phyloP scores from a whole-genome alignment of 2,888 invertebrate species.

The Dascillus cervinus region DNA sequence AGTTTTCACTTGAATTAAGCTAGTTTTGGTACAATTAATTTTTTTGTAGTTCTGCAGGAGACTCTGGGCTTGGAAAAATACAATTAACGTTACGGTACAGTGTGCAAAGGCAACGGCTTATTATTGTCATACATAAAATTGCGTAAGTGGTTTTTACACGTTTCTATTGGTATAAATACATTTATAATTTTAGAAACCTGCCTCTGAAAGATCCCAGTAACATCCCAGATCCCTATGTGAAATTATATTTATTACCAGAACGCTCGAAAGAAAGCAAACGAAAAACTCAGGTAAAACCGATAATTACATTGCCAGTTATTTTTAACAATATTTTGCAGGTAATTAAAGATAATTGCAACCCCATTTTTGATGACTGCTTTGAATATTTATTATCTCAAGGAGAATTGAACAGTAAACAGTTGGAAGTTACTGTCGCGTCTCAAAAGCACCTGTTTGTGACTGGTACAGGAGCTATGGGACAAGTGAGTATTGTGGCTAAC shows the following conservation, averaged over 20 bases:
- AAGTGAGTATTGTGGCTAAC: conserved; percentile 37
- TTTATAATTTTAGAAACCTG: conserved; percentile 73
- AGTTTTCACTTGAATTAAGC: conserved; percentile 17
- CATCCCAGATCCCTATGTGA: conserved; percentile 86
- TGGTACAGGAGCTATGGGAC: conserved; percentile 78
- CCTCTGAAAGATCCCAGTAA: conserved; percentile 73
- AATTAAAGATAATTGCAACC: conserved; percentile 84
- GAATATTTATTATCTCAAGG: conserved; percentile 80
- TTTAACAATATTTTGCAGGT: conserved; percentile 45
- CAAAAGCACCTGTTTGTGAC: conserved; percentile 76
- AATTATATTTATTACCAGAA: conserved; percentile 77
- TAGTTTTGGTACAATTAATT: neutral
- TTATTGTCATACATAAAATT: conserved; percentile 82
- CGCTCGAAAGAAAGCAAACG: conserved; percentile 79
- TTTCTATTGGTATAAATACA: conserved; percentile 2
- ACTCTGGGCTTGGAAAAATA: conserved; percentile 69
- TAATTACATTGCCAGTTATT: neutral
- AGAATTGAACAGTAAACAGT: conserved; percentile 66
- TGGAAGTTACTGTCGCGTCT: conserved; percentile 83
- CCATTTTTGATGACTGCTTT: conserved; percentile 84
- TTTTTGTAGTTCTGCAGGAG: conserved; percentile 55
- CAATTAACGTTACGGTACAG: conserved; percentile 82
- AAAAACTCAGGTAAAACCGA: conserved; percentile 61
- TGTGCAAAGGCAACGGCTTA: conserved; percentile 70
- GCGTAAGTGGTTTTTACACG: conserved; percentile 54